Conservation (phyloP, 1,140 invertebrate species). For the Bactericera cockerelli region DNA sequence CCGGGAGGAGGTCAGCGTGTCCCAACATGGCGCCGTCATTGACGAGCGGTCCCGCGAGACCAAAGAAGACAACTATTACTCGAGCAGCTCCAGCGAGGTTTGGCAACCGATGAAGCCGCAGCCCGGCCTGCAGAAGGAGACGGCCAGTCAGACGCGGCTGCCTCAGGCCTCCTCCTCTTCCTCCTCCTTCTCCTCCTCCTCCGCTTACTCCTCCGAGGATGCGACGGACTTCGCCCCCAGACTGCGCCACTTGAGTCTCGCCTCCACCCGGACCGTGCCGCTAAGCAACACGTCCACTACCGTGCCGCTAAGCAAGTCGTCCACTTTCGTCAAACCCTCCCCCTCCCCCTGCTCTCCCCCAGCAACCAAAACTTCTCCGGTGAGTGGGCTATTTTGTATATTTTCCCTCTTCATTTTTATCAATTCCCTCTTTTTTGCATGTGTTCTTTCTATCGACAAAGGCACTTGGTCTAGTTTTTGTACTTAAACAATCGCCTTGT, state of each 20-base stretch:
- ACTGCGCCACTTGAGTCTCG: background rate
- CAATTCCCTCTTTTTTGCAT: background rate
- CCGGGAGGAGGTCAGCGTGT: conserved; percentile 54
- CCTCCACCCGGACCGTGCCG: too few species aligned
- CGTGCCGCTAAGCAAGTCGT: background rate
- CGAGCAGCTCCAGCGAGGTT: conserved; percentile 47
- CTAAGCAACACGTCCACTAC: too few species aligned
- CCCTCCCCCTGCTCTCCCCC: background rate
- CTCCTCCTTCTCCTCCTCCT: conserved; percentile 9
- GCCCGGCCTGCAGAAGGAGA: background rate
- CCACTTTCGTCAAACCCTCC: background rate
- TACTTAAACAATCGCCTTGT: too few species aligned
- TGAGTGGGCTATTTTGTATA: too few species aligned
- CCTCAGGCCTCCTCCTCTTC: background rate
- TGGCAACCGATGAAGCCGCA: conserved; percentile 38
- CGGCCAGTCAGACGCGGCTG: background rate
- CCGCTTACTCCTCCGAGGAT: conserved; percentile 11
- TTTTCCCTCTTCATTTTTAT: background rate
- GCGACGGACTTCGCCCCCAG: conserved; percentile 10
- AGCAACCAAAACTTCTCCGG: background rate
- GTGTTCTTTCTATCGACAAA: too few species aligned
- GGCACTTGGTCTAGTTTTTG: too few species aligned
- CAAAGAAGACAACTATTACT: conserved; percentile 54
- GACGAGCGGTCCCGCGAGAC: conserved; percentile 55
- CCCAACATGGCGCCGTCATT: conserved; percentile 46